phyloP scores from a whole-genome alignment of 2,888 invertebrate species.

The Desoria tigrina region DNA sequence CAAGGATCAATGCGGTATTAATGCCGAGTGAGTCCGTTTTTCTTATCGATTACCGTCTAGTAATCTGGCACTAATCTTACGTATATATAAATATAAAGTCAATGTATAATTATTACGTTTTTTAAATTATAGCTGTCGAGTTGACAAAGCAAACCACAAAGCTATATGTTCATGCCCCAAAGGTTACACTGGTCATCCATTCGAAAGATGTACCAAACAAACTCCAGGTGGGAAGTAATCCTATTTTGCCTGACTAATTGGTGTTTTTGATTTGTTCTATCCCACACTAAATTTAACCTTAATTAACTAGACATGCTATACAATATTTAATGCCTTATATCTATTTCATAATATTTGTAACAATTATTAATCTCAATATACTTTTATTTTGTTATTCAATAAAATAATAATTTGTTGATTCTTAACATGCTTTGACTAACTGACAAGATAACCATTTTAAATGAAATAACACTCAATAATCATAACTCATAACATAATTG shows the following conservation, averaged over 20 bases:
- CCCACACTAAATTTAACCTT: background rate
- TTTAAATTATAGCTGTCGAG: too few species aligned
- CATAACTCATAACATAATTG: too few species aligned
- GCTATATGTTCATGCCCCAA: conserved; percentile 82
- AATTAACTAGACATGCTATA: background rate
- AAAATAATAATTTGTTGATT: too few species aligned
- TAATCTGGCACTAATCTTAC: too few species aligned
- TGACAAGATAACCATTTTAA: too few species aligned
- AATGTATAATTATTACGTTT: too few species aligned
- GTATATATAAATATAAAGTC: too few species aligned
- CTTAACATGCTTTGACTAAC: too few species aligned
- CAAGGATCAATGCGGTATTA: conserved; percentile 69
- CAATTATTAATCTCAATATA: background rate
- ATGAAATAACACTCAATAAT: too few species aligned
- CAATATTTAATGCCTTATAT: background rate
- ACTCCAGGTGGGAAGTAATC: conserved; percentile 46
- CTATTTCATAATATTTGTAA: background rate
- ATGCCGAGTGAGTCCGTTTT: conserved; percentile 56
- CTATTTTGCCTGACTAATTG: background rate
- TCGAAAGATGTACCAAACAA: conserved; percentile 76
- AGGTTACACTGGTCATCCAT: conserved; percentile 85
- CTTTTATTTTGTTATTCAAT: too few species aligned
- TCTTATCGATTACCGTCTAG: too few species aligned
- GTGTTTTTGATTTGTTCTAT: too few species aligned
- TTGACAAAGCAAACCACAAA: conserved; percentile 68